Percentiles rank a stretch among this genome's conserved stretches.
phyloP scores from a whole-genome alignment of 2,113 vertebrate genomes.

The Solea senegalensis region DNA sequence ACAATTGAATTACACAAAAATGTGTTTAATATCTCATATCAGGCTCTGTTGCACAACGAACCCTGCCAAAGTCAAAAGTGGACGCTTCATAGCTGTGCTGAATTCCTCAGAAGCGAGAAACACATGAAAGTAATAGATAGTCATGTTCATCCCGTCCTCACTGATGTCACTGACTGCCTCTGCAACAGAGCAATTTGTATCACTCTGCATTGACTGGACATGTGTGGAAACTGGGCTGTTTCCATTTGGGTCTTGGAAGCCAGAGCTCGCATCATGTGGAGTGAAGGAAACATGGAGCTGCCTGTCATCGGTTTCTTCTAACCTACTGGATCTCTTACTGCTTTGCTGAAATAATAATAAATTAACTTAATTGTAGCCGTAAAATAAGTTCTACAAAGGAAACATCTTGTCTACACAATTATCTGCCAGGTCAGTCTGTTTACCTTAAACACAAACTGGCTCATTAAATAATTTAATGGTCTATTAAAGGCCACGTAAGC shows the following conservation, averaged over 20 bases:
- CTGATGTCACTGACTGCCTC: not conserved
- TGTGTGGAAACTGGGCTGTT: conserved; percentile 13
- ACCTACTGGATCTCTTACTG: not conserved
- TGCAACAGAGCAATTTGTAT: conserved; percentile 29
- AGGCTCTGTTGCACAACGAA: conserved; percentile 5
- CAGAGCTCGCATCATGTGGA: not conserved
- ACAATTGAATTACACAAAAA: not conserved
- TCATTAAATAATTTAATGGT: not conserved
- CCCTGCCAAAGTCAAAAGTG: conserved; percentile 9
- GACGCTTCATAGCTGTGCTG: not conserved
- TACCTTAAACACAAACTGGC: not conserved
- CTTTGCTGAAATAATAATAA: not conserved
- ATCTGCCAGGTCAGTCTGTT: not conserved
- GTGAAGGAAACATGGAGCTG: conserved; percentile 4
- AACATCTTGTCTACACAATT: conserved; percentile 2
- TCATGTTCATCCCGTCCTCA: conserved; percentile 13
- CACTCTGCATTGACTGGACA: conserved; percentile 12
- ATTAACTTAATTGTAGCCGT: not conserved
- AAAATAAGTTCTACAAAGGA: not conserved
- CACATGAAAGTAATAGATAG: conserved; percentile 37
- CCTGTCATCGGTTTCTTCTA: conserved; percentile 1
- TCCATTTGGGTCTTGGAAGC: conserved; percentile 18
- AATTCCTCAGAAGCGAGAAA: conserved; percentile 20
- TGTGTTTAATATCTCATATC: not conserved
- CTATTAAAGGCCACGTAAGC: not conserved